Evolutionary conservation across 2,797 vertebrate species (phyloP).

Genomic region (Rhinophrynus dorsalis): DNA sequence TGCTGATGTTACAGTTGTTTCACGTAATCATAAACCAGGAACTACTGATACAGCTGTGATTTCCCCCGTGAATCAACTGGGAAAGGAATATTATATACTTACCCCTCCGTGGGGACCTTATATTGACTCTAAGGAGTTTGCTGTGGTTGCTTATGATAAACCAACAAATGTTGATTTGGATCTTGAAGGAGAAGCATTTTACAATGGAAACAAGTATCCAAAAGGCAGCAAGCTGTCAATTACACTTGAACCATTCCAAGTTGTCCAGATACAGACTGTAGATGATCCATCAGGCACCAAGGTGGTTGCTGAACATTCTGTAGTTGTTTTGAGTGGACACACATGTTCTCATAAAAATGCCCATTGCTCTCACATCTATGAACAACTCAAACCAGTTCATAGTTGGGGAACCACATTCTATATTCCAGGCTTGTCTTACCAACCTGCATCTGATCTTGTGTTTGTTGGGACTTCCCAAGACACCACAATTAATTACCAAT

Average conservation of each 20-base stretch:
- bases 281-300: constrained; percentile 58
- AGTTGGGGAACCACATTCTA: constrained; percentile 71
- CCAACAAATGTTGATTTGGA: constrained; percentile 60
- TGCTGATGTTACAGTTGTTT: constrained; percentile 61
- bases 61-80: constrained; percentile 64
- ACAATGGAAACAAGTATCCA: constrained; percentile 48
- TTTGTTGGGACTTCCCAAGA: constrained; percentile 67
- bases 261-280: constrained; percentile 67
- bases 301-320: constrained; percentile 61
- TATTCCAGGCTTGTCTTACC: constrained; percentile 62
- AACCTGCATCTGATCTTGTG: constrained; percentile 59
- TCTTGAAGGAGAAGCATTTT: constrained; percentile 49
- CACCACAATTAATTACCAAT: constrained; percentile 55
- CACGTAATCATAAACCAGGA: constrained; percentile 63
- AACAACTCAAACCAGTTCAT: constrained; percentile 72
- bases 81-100: constrained; percentile 71
- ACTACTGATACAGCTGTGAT: constrained; percentile 66
- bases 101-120: constrained; percentile 54
- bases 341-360: constrained; percentile 65
- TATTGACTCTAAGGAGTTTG: constrained; percentile 63
- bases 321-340: constrained; percentile 72
- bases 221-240: constrained; percentile 51
- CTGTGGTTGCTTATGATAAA: constrained; percentile 66
- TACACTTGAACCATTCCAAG: constrained; percentile 66
- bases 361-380: constrained; percentile 71